phyloP scores from a whole-genome alignment of 2,888 invertebrate species.

The Drosophila pegasa region DNA sequence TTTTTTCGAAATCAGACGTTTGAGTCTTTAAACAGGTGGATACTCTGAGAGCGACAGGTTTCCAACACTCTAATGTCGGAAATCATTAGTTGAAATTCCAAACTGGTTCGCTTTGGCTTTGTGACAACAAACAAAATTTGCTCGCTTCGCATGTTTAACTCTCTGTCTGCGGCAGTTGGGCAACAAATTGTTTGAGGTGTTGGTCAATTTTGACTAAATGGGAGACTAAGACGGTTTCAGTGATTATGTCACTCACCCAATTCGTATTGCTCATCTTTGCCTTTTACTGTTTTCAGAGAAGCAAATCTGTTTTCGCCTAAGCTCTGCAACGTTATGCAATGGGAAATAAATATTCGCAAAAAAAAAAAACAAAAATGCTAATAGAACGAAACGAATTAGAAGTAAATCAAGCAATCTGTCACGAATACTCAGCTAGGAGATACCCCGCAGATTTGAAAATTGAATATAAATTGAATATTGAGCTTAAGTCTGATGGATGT shows the following conservation, averaged over 20 bases:
- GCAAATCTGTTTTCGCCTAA: conserved; percentile 4
- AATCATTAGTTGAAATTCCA: conserved; percentile 57
- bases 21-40: conserved; percentile 25
- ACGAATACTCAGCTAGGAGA: background rate
- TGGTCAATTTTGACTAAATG: conserved; percentile 12
- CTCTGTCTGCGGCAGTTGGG: conserved; percentile 5
- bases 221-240: conserved; percentile 16
- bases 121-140: conserved; percentile 47
- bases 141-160: conserved; percentile 47
- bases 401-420: background rate
- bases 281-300: background rate
- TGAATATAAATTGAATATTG: background rate
- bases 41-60: conserved; percentile 38
- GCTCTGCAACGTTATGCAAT: conserved; percentile 1
- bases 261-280: conserved; percentile 3
- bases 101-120: conserved; percentile 57
- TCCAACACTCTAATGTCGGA: conserved; percentile 48
- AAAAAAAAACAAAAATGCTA: background rate
- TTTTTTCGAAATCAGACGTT: conserved; percentile 38
- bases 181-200: conserved; percentile 28
- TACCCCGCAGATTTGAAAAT: background rate
- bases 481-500: background rate
- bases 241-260: conserved; percentile 31
- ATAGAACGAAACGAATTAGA: background rate
- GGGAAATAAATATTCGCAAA: background rate